Percentiles rank a stretch among this genome's conserved stretches.
Evolutionary conservation across 2,888 invertebrate genomes (phyloP).

Genomic region (Cordylochernes scorpioides): DNA sequence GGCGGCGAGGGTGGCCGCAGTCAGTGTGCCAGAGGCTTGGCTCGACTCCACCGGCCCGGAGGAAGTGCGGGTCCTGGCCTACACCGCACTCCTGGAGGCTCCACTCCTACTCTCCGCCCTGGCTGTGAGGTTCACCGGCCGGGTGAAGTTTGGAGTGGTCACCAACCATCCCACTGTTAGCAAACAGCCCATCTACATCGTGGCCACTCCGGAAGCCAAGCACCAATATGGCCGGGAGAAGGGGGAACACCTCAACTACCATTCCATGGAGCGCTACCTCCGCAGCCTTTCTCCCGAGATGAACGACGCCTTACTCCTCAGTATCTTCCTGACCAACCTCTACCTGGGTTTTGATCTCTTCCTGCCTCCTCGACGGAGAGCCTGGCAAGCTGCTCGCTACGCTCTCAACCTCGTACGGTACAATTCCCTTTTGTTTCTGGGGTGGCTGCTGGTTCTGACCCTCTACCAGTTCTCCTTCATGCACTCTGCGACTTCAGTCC

Average conservation of each 20-base stretch:
- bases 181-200: constrained; percentile 20
- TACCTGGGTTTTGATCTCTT: constrained; percentile 24
- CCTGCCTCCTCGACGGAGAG: constrained; percentile 21
- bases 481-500: constrained; percentile 18
- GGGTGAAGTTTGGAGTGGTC: constrained; percentile 25
- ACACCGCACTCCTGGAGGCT: constrained; percentile 23
- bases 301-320: constrained; percentile 27
- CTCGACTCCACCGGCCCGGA: constrained; percentile 11
- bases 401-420: constrained; percentile 24
- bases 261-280: constrained; percentile 24
- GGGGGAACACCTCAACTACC: constrained; percentile 24
- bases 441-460: constrained; percentile 25
- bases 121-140: constrained; percentile 28
- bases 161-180: constrained; percentile 4
- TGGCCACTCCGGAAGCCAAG: constrained; percentile 23
- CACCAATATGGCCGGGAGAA: constrained; percentile 22
- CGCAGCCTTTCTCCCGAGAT: constrained; percentile 26
- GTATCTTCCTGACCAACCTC: constrained; percentile 24
- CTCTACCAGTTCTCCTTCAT: constrained; percentile 23
- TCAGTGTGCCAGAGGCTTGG: constrained; percentile 20
- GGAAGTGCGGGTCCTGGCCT: constrained; percentile 22
- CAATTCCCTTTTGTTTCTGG: constrained; percentile 23
- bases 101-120: constrained; percentile 28
- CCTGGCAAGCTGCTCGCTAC: constrained; percentile 19
- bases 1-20: constrained; percentile 20